These are phyloP conservation scores for Rhinogobio ventralis DNA, from an alignment of 2,797 vertebrate species.

Conservation along the genomic window DNA sequence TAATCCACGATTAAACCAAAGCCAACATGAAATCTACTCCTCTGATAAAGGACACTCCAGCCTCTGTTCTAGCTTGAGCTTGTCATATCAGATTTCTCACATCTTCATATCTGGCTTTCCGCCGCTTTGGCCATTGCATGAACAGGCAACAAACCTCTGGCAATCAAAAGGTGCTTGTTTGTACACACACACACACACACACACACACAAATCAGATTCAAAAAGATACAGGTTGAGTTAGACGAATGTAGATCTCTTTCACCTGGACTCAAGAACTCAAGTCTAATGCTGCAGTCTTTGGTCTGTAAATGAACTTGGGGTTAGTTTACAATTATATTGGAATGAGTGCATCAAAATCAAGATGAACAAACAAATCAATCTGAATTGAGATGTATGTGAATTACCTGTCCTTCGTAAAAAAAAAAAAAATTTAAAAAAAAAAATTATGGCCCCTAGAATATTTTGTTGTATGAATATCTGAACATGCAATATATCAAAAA, in stretches of 20 bases:
- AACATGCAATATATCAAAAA: not conserved
- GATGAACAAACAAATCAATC: not conserved
- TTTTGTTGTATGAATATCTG: no score
- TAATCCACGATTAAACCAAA: conserved; percentile 42
- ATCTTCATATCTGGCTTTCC: conserved; percentile 43
- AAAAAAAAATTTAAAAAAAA: no score
- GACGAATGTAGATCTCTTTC: not conserved
- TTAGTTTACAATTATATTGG: not conserved
- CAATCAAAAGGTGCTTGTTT: conserved; percentile 31
- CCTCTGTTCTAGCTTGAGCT: conserved; percentile 40
- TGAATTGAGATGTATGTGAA: not conserved
- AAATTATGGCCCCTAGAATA: not conserved
- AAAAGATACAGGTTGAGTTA: not conserved
- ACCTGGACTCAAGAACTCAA: not conserved
- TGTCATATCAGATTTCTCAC: conserved; percentile 36
- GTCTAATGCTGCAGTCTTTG: not conserved
- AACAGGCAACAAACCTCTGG: conserved; percentile 2
- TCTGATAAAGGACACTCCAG: conserved; percentile 45
- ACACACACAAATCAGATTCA: not conserved
- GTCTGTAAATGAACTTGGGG: not conserved
- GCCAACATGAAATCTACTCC: conserved; percentile 49
- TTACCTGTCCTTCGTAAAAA: no score
- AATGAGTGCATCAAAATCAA: not conserved
- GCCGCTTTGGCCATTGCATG: conserved; percentile 10
- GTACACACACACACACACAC: not conserved